Evolutionary conservation across 2,797 vertebrate species (phyloP), one percentile per base, ranked within the genome.

Genomic region (Parotocinclus haroldoi): DNA sequence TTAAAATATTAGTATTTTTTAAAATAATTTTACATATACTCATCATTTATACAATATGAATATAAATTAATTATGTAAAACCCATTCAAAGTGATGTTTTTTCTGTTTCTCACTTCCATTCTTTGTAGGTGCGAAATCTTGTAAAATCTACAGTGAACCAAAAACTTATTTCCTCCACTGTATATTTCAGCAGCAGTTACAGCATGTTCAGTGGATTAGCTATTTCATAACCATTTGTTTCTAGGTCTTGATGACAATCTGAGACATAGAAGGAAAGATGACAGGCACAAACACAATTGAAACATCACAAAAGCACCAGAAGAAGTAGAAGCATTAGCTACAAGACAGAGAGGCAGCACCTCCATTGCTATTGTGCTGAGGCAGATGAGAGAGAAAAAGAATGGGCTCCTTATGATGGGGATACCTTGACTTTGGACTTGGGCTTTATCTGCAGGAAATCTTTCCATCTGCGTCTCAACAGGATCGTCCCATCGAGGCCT

Each of bases 381-480:
- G 89, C 90, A 93, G 87, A 93, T 71, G 76, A 93, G 84, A 95
- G 88, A 92, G 79, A 93, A 88, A 94, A 88, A 27, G 40, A 92
- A 88, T 83, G 85, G 71, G 89, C 91, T 91, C 91, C 92, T 91
- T 90, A 84, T 86, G 88, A 82, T 90, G 87, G 83, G 93, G 95
- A 93, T 99, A 99, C 97, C 97, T 98, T 96, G 93, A 93, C 90
- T 89, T 91, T 73, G 93, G 87, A 93, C 93, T 91, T 89, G 90
- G 87, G 82, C 87, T 94, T 93, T 97, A 88, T 98, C 94, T 63
- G 94, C 95, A 87, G 94, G 95, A 87, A 98, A 96, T 92, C 94
- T 93, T 89, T 98, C 95, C 93, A 98, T 98, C 93, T 96, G 96
- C 91, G 95, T 99, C 93, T 98, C 96, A 93, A 96, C 89, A 85